Percentiles rank a stretch among this genome's conserved stretches.
Conservation (phyloP, 2,113 vertebrate genomes). For the Rattus norvegicus region GRCr8 NC_086020.1:70186001-70186500, state of each 20-base stretch:
- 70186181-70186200: background rate
- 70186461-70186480: background rate
- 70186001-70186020: too few species aligned
- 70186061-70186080: too few species aligned
- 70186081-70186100: too few species aligned
- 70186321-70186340: background rate
- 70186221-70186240: background rate
- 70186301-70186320: background rate
- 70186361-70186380: background rate
- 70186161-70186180: background rate
- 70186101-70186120: too few species aligned
- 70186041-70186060: too few species aligned
- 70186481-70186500: background rate
- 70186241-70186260: background rate
- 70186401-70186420: too few species aligned
- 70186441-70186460: too few species aligned
- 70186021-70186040: too few species aligned
- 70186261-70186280: background rate
- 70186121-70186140: too few species aligned
- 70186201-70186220: background rate
- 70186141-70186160: too few species aligned
- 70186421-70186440: too few species aligned
- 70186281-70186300: background rate
- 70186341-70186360: background rate
- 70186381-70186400: background rate